phyloP scores from a whole-genome alignment of 2,888 invertebrate genomes.

The Agonopterix arenella region DNA sequence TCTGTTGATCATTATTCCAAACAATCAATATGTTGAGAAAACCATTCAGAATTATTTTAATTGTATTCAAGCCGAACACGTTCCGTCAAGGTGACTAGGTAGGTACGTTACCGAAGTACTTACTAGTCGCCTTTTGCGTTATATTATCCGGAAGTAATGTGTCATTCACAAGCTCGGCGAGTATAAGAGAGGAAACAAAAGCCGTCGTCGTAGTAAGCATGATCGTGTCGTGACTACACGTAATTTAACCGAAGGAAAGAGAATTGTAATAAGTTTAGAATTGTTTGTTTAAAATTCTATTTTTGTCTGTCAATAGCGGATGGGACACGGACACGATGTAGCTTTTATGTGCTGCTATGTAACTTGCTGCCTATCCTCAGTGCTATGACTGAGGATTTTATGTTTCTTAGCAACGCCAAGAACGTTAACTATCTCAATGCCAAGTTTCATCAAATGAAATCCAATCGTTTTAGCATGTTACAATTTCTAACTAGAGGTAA shows the following conservation, averaged over 20 bases:
- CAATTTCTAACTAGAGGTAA: no score
- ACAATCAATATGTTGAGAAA: no score
- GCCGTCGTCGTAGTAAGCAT: slow-evolving; percentile 12
- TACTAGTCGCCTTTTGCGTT: slow-evolving; percentile 16
- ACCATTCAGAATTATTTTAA: neutral
- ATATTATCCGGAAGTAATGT: slow-evolving; percentile 30
- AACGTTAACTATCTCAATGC: no score
- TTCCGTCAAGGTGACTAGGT: slow-evolving; percentile 24
- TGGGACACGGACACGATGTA: neutral
- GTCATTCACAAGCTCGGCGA: slow-evolving; percentile 22
- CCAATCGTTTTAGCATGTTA: no score
- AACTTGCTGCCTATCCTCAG: no score
- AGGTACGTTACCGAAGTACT: slow-evolving; percentile 16
- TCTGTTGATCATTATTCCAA: no score
- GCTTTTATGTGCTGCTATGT: neutral
- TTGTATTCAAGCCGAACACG: slow-evolving; percentile 20
- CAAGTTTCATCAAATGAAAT: no score
- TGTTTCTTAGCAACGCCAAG: no score
- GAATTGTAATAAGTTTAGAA: neutral
- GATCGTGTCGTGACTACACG: slow-evolving; percentile 13
- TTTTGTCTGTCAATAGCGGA: neutral
- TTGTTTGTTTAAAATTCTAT: slow-evolving; percentile 1
- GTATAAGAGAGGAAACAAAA: slow-evolving; percentile 25
- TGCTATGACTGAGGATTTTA: no score
- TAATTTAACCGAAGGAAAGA: slow-evolving; percentile 10